phyloP scores from a whole-genome alignment of 2,888 invertebrate genomes.

The Oegoconia quadripuncta region DNA sequence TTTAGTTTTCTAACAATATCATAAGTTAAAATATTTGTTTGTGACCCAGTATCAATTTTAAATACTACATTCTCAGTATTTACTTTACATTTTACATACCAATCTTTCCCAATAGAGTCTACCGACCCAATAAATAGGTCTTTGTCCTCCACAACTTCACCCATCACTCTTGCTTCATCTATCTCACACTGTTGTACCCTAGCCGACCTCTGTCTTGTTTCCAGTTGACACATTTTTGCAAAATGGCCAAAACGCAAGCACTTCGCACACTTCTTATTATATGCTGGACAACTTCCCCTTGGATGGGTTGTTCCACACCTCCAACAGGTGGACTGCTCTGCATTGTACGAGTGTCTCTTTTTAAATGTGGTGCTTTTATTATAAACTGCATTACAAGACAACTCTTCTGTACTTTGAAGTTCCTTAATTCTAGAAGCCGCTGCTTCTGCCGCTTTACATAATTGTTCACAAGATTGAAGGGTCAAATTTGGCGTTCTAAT shows the following conservation, averaged over 20 bases:
- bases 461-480: background rate
- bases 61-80: background rate
- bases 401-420: background rate
- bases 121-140: no score
- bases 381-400: no score
- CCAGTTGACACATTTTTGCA: background rate
- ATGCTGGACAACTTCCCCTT: slow-evolving; percentile 4
- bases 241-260: slow-evolving; percentile 1
- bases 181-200: no score
- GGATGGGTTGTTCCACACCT: slow-evolving; percentile 4
- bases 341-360: background rate
- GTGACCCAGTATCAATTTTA: slow-evolving; percentile 8
- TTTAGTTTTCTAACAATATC: slow-evolving; percentile 3
- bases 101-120: background rate
- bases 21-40: slow-evolving; percentile 5
- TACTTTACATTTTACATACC: slow-evolving; percentile 2
- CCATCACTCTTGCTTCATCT: no score
- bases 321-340: background rate
- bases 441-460: slow-evolving; percentile 5
- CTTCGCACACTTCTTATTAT: slow-evolving; percentile 5
- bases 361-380: background rate
- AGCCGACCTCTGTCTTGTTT: no score
- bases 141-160: no score
- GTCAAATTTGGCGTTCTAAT: background rate
- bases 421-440: background rate